These are phyloP conservation scores for Drosophila macrospina DNA, from an alignment of 2,888 invertebrate species.

Conservation along the genomic window DNA sequence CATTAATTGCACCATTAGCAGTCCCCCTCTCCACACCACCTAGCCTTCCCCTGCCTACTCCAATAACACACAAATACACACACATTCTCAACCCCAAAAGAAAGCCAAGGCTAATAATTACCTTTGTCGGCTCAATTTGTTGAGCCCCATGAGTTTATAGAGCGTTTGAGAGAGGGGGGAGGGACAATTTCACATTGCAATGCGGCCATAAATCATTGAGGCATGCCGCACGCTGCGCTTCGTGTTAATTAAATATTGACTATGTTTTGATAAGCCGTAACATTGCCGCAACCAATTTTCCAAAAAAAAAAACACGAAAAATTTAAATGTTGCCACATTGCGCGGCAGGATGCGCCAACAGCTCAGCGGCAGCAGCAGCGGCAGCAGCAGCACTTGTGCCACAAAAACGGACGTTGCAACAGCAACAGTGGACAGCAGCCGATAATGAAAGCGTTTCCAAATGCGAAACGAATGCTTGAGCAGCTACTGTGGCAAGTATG, in stretches of 20 bases:
- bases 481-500: constrained; percentile 78
- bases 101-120: constrained; percentile 3
- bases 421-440: constrained; percentile 26
- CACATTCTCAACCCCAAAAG: background rate
- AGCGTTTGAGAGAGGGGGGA: constrained; percentile 16
- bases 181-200: constrained; percentile 42
- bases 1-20: constrained; percentile 55
- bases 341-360: constrained; percentile 73
- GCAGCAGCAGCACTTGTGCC: constrained; percentile 6
- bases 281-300: constrained; percentile 65
- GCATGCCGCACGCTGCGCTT: constrained; percentile 70
- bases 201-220: constrained; percentile 66
- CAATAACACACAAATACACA: background rate
- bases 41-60: too few relatives aligned
- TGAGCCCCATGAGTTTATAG: constrained; percentile 35
- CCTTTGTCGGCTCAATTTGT: constrained; percentile 55
- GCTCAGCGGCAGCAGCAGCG: background rate
- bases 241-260: constrained; percentile 82
- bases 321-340: constrained; percentile 67
- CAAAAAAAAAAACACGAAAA: background rate
- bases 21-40: constrained; percentile 1
- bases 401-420: constrained; percentile 11
- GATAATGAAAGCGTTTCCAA: constrained; percentile 83
- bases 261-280: constrained; percentile 79
- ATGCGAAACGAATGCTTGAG: constrained; percentile 82